Evolutionary conservation across 2,888 invertebrate genomes (phyloP), one percentile per base, ranked within the genome.

Genomic region (Agonum fuliginosum): DNA sequence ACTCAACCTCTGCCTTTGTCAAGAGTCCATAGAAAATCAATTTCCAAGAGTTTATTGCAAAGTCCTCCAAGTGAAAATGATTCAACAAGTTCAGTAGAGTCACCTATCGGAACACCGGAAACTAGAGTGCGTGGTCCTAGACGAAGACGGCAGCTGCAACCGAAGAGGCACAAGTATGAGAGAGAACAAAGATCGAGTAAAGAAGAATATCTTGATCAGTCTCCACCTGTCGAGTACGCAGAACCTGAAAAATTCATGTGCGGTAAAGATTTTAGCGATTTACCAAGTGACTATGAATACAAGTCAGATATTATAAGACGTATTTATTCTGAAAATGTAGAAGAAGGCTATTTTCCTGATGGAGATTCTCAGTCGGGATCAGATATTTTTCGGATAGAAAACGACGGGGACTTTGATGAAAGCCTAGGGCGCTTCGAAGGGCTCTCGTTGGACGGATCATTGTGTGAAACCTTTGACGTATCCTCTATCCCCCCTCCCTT

Each of bases 401-500:
- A 83, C 71, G 86, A 87, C 34, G 86, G 86, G 8, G 86, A 86
- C 72, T 41, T 86, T 85, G 85, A 91, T 84, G 86, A 90, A 80
- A 87, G 92, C 86, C 89, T 89, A 82, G 90, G 94, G 84, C 89
- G 92, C 83, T 86, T 91, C 81, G 89, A 90, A 85, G 89, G 93
- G 84, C 87, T 92, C 76, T 92, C 91, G n/a, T 20, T 77, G 12
- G 77, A 77, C 41, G 62, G 62, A 19, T 74, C 74, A 10, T 22
- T 74, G 12, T 10, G 67, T 19, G 94, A 94, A 81, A 91, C 91
- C 83, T 92, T 94, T 83, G 94, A 94, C 83, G 92, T 94, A 17
- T 90, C 93, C 34, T 92, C 91, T 22, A 90, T 94, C 82, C 94
- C 94, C n/a, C 94, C 94, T 72, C 94, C 94, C 72, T 88, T 93